These are phyloP conservation scores for Cabera pusaria DNA, from an alignment of 2,888 invertebrate species.

Conservation along the genomic window DNA sequence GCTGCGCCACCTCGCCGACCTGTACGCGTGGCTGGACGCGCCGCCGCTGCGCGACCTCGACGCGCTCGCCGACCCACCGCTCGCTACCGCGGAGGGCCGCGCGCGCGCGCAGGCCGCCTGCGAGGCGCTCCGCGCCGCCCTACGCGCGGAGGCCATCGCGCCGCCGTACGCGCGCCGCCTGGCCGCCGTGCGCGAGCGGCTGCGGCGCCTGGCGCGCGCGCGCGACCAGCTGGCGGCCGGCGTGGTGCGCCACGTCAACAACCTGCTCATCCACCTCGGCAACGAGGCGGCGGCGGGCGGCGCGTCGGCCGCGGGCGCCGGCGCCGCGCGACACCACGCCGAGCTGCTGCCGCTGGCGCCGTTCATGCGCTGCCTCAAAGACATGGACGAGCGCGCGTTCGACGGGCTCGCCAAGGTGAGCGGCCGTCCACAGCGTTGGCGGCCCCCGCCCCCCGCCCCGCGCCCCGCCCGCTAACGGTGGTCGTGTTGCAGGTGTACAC, in stretches of 20 bases:
- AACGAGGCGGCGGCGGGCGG: slow-evolving; percentile 70
- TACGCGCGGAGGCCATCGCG: slow-evolving; percentile 38
- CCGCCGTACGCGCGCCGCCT: slow-evolving; percentile 50
- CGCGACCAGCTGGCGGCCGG: slow-evolving; percentile 83
- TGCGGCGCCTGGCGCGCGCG: slow-evolving; percentile 58
- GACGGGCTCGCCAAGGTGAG: slow-evolving; percentile 88
- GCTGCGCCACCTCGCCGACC: slow-evolving; percentile 88
- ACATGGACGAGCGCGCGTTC: slow-evolving; percentile 93
- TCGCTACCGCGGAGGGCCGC: slow-evolving; percentile 53
- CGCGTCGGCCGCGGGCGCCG: slow-evolving; percentile 69
- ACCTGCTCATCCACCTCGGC: slow-evolving; percentile 96
- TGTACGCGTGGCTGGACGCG: slow-evolving; percentile 65
- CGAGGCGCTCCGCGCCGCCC: slow-evolving; percentile 43
- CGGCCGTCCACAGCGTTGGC: background rate
- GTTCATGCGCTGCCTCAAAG: slow-evolving; percentile 95
- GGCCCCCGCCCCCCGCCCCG: background rate
- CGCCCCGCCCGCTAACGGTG: background rate
- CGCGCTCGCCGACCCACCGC: slow-evolving; percentile 52
- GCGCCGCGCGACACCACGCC: slow-evolving; percentile 90
- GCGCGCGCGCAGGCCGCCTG: slow-evolving; percentile 56
- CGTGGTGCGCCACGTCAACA: slow-evolving; percentile 95
- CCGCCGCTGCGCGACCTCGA: slow-evolving; percentile 61
- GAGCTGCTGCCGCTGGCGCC: slow-evolving; percentile 94
- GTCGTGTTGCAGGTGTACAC: slow-evolving; percentile 84
- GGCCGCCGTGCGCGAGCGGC: slow-evolving; percentile 57